Percentiles rank a stretch among this genome's conserved stretches.
Conservation (phyloP, 1,140 invertebrate genomes). For the Papilio xuthus region DNA sequence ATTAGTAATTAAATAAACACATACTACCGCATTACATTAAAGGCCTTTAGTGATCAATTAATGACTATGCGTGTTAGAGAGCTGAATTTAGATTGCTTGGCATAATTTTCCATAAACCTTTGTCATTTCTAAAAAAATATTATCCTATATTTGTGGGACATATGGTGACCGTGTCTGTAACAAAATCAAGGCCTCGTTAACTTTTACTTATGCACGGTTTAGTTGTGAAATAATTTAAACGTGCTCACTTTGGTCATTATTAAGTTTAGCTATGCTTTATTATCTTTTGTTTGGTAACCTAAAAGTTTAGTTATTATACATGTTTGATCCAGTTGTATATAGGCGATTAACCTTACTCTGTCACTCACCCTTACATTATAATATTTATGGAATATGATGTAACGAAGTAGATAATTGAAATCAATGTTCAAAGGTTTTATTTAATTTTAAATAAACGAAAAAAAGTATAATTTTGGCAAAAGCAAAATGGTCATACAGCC, state of each 20-base stretch:
- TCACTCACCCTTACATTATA: too few species aligned
- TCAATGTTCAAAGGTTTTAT: background rate
- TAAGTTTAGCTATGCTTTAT: background rate
- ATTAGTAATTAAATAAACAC: too few species aligned
- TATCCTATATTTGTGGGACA: background rate
- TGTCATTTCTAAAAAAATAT: background rate
- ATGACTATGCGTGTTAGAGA: too few species aligned
- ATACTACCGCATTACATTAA: too few species aligned
- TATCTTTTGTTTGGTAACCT: background rate
- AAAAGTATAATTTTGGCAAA: conserved; percentile 6
- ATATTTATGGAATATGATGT: too few species aligned
- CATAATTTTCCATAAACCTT: background rate
- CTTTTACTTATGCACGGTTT: conserved; percentile 48
- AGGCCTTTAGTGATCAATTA: too few species aligned
- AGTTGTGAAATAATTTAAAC: conserved; percentile 28
- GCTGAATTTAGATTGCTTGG: too few species aligned
- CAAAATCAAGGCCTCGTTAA: conserved; percentile 52
- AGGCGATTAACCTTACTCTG: too few species aligned
- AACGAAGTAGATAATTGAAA: too few species aligned
- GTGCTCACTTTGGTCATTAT: background rate
- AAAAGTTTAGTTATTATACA: too few species aligned
- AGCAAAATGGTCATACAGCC: background rate
- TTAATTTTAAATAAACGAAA: background rate
- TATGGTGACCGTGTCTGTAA: conserved; percentile 32
- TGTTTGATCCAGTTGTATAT: too few species aligned